phyloP scores from a whole-genome alignment of 2,113 vertebrate species.

The Nothoprocta perdicaria region DNA sequence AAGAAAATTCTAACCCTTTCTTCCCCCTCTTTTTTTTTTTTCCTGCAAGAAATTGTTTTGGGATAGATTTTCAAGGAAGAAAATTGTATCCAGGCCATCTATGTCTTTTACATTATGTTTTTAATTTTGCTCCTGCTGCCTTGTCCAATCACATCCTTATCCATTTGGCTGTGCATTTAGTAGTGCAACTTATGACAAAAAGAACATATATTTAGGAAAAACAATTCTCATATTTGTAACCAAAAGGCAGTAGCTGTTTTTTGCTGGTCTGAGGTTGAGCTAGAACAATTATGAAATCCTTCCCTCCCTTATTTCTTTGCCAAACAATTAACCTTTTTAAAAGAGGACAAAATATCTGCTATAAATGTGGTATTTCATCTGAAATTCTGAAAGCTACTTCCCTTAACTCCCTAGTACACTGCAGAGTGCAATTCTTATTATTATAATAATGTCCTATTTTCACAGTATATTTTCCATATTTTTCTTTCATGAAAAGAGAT shows the following conservation, averaged over 20 bases:
- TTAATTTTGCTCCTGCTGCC: not conserved
- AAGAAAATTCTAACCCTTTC: not conserved
- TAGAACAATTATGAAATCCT: not conserved
- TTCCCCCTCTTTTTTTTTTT: not conserved
- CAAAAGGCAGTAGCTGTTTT: not conserved
- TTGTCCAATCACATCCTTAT: not conserved
- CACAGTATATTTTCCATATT: not conserved
- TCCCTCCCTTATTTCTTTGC: not conserved
- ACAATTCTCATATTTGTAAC: not conserved
- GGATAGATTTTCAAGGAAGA: not conserved
- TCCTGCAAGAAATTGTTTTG: not conserved
- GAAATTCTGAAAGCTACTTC: not conserved
- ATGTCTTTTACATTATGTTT: not conserved
- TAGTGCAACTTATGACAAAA: not conserved
- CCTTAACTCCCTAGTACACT: not conserved
- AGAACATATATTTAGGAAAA: not conserved
- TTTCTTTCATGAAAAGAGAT: not conserved
- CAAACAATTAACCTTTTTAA: not conserved
- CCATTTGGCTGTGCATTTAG: not conserved
- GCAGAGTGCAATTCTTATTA: not conserved
- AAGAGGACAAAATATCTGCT: not conserved
- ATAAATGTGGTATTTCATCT: not conserved
- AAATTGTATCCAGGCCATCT: not conserved
- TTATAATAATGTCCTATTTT: not conserved
- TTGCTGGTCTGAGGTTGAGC: not conserved